Evolutionary conservation across 2,113 vertebrate genomes (phyloP).

Genomic region (Chroicocephalus ridibundus): DNA sequence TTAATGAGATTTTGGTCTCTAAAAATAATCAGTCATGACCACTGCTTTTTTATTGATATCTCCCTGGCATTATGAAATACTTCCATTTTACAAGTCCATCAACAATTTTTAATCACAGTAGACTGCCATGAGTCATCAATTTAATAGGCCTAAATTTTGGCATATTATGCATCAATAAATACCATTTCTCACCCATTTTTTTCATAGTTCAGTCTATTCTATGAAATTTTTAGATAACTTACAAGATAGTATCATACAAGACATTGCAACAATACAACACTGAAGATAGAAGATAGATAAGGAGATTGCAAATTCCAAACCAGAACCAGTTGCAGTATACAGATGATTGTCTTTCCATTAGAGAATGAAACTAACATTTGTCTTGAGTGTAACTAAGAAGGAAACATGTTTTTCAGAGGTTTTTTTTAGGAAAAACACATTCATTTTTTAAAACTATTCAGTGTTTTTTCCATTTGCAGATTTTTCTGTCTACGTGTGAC

Average conservation of each 20-base stretch:
- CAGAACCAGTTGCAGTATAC: not conserved
- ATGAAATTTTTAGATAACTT: not conserved
- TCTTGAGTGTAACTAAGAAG: not conserved
- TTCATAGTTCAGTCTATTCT: not conserved
- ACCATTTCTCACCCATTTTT: not conserved
- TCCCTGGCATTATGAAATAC: not conserved
- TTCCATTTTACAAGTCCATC: not conserved
- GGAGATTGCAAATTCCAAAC: not conserved
- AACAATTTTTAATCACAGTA: not conserved
- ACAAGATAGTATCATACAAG: not conserved
- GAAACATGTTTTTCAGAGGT: not conserved
- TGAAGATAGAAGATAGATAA: not conserved
- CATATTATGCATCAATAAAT: not conserved
- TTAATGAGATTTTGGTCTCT: not conserved
- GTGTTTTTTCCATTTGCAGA: not conserved
- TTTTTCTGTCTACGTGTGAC: not conserved
- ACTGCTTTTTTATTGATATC: not conserved
- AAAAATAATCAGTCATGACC: not conserved
- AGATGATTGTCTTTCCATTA: not conserved
- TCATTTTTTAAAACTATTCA: not conserved
- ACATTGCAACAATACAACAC: not conserved
- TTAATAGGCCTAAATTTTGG: not conserved
- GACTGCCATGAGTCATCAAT: not conserved
- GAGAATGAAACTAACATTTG: not conserved
- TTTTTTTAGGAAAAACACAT: not conserved